These are phyloP conservation scores for Helicoverpa zea DNA, from an alignment of 1,140 invertebrate genomes.

Conservation along the genomic window DNA sequence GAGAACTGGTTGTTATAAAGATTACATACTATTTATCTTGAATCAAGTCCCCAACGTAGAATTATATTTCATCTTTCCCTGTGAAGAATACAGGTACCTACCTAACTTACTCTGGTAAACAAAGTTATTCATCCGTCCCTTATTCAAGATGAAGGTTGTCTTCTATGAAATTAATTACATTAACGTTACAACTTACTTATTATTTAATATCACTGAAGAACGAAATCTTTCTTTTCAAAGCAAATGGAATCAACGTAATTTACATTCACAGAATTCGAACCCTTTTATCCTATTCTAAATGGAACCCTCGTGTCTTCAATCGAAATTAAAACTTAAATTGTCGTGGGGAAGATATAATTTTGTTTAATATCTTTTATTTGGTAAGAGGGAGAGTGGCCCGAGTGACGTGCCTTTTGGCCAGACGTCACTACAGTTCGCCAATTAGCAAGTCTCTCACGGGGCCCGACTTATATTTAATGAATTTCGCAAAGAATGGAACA, in stretches of 20 bases:
- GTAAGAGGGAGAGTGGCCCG: conserved; percentile 37
- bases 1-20: conserved; percentile 15
- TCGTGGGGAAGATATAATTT: conserved; percentile 50
- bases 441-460: conserved; percentile 50
- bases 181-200: conserved; percentile 5
- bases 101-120: not conserved
- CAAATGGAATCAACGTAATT: conserved; percentile 55
- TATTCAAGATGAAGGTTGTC: not conserved
- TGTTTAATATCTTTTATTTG: conserved; percentile 53
- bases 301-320: conserved; percentile 32
- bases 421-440: conserved; percentile 53
- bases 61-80: conserved; percentile 25
- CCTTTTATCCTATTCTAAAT: conserved; percentile 50
- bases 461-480: conserved; percentile 56
- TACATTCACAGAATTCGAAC: conserved; percentile 53
- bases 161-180: not conserved
- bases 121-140: not conserved
- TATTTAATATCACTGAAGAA: conserved; percentile 19
- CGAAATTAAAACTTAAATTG: conserved; percentile 57
- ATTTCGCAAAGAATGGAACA: conserved; percentile 53
- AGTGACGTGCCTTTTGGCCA: conserved; percentile 46
- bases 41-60: not conserved
- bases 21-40: conserved; percentile 12
- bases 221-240: conserved; percentile 51
- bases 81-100: too few species aligned